Percentiles rank a stretch among this genome's conserved stretches.
These are phyloP conservation scores for Megalopta genalis DNA, from an alignment of 1,140 invertebrate genomes.

Conservation along the genomic window DNA sequence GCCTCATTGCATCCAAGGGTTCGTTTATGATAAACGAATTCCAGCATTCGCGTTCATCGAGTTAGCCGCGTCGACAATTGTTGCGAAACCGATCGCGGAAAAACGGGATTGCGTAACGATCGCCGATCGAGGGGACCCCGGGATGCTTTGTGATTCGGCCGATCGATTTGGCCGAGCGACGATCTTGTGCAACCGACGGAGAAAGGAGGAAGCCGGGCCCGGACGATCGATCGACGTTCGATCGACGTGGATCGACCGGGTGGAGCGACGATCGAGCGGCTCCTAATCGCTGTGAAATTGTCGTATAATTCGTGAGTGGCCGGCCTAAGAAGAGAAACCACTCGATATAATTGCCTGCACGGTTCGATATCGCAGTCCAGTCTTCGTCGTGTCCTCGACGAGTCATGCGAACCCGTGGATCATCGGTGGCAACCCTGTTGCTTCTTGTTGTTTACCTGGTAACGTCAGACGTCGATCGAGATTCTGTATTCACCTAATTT, in stretches of 20 bases:
- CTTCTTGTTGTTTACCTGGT: slow-evolving; percentile 64
- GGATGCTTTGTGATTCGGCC: slow-evolving; percentile 42
- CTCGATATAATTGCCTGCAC: slow-evolving; percentile 69
- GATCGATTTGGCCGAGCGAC: slow-evolving; percentile 35
- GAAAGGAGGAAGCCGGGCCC: slow-evolving; percentile 73
- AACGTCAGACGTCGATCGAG: slow-evolving; percentile 36
- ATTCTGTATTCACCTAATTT: background rate
- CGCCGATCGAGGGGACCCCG: background rate
- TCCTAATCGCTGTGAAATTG: slow-evolving; percentile 65
- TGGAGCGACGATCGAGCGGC: slow-evolving; percentile 22
- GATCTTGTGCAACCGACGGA: slow-evolving; percentile 68
- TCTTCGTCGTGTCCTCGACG: slow-evolving; percentile 57
- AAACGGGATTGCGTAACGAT: slow-evolving; percentile 16
- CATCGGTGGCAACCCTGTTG: slow-evolving; percentile 54
- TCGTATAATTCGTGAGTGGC: slow-evolving; percentile 68
- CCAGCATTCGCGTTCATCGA: too few relatives aligned
- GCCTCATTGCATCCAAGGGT: too few relatives aligned
- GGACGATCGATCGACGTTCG: slow-evolving; percentile 46
- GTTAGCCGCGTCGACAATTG: too few relatives aligned
- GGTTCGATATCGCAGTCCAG: slow-evolving; percentile 58
- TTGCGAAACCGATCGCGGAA: background rate
- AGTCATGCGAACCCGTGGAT: slow-evolving; percentile 63
- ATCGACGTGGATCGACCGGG: slow-evolving; percentile 40
- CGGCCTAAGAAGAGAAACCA: slow-evolving; percentile 59
- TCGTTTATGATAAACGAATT: too few relatives aligned